Conservation (phyloP, 2,113 vertebrate species). For the Parotia lawesii region DNA sequence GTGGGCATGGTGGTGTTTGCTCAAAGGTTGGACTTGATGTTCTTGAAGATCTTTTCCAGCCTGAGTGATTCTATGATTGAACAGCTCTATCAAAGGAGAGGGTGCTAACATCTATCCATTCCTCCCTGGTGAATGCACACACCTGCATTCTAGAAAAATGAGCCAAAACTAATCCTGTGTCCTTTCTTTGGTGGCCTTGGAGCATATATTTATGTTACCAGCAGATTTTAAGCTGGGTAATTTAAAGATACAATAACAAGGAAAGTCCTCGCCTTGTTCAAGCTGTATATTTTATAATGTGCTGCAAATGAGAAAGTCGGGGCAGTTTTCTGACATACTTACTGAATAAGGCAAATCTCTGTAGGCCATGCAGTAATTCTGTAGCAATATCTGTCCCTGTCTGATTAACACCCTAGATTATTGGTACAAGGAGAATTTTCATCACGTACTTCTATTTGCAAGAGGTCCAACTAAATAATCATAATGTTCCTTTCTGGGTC, state of each 20-base stretch:
- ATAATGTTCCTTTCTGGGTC: not conserved
- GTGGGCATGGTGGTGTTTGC: not conserved
- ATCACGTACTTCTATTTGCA: not conserved
- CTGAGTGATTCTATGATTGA: not conserved
- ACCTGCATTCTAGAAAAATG: not conserved
- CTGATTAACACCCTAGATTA: conserved; percentile 20
- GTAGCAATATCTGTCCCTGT: not conserved
- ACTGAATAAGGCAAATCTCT: not conserved
- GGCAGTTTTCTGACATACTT: not conserved
- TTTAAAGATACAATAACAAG: conserved; percentile 13
- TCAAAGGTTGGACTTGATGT: not conserved
- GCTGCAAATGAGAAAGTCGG: not conserved
- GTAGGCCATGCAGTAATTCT: not conserved
- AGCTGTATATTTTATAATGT: not conserved
- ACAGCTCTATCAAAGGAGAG: not conserved
- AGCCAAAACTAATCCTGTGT: not conserved
- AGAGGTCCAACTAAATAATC: not conserved
- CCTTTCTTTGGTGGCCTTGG: not conserved
- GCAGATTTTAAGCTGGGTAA: not conserved
- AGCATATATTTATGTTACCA: not conserved
- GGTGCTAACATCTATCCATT: not conserved
- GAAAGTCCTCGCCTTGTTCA: not conserved
- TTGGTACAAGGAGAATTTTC: not conserved
- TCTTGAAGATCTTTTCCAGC: not conserved
- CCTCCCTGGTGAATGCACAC: not conserved